Base-by-base conservation (phyloP, 1,140 invertebrate species). In the Chironomus tepperi region DNA sequence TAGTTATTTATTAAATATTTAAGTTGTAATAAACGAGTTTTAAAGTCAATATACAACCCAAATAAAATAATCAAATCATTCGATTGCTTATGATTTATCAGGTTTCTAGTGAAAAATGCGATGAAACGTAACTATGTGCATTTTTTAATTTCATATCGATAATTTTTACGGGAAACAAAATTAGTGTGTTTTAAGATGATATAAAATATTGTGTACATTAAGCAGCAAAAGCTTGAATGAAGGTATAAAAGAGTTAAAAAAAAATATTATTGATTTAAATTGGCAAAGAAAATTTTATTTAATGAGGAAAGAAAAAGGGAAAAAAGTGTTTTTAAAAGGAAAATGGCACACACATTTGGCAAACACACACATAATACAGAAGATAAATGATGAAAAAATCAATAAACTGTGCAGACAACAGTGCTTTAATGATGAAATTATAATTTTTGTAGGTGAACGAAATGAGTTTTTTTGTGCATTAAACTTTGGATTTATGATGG, bases 311-410 rank as follows among this genome's bases (percentile, higher is more conserved):
- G 9, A 70, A 19, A 9, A 70, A 70, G 19, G 16, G 18, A 19
- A 16, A 18, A 70, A 19, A 70, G 18, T 70, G 12, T 15, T 15
- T 57, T 57, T n/a, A 12, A 57, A 1, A n/a, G 47, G 12, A 70
- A 70, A 70, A 21, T 70, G 65, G 65, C 18, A 70, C 65, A 70
- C 19, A 70, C 7, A 70, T 70, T 70, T 70, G 19, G 65, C 65
- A 21, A 7, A 19, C 65, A 19, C 65, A 19, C 19, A 70, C 65
- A 70, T 15, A 70, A 9, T 18, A 19, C 16, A 19, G 65, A 70
- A 19, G 65, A 70, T 57, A 70, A 70, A 70, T 70, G 65, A 70
- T 70, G 18, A 21, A 70, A 67, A 70, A 70, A 70, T 70, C 65
- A 70, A 70, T 70, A 70, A 57, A 57, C 47, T 57, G 47, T 57